A percentile compares a stretch with the other conserved stretches of the same genome.
phyloP scores from a whole-genome alignment of 2,113 vertebrate species.

The Jacana jacana region DNA sequence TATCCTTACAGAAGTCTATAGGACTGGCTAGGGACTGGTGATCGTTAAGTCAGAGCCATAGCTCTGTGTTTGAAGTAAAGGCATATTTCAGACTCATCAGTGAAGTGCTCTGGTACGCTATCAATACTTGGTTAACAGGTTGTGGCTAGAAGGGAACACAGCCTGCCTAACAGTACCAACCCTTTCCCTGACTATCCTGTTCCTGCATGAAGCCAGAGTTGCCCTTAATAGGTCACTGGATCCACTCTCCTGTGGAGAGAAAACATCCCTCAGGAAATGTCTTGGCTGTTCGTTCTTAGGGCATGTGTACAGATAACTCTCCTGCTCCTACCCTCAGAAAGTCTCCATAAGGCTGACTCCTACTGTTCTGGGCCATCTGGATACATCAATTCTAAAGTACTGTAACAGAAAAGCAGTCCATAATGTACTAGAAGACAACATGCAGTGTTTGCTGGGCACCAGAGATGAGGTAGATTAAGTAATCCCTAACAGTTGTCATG shows the following conservation, averaged over 20 bases:
- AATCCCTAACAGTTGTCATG: not conserved
- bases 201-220: not conserved
- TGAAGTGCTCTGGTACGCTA: not conserved
- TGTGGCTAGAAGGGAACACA: not conserved
- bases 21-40: not conserved
- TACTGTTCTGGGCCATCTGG: constrained; percentile 53
- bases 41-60: not conserved
- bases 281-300: not conserved
- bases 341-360: not conserved
- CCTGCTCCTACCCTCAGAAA: not conserved
- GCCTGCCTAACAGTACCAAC: not conserved
- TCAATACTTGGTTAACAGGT: not conserved
- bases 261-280: not conserved
- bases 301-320: not conserved
- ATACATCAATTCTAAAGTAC: not conserved
- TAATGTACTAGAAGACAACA: not conserved
- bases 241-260: not conserved
- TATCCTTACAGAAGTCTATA: not conserved
- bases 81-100: not conserved
- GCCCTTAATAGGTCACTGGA: not conserved
- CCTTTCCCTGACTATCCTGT: not conserved
- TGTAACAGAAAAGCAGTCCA: not conserved
- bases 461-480: not conserved
- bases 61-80: not conserved
- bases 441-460: not conserved